These are phyloP conservation scores for Agrochola lychnidis DNA, from an alignment of 2,888 invertebrate species.

Conservation along the genomic window DNA sequence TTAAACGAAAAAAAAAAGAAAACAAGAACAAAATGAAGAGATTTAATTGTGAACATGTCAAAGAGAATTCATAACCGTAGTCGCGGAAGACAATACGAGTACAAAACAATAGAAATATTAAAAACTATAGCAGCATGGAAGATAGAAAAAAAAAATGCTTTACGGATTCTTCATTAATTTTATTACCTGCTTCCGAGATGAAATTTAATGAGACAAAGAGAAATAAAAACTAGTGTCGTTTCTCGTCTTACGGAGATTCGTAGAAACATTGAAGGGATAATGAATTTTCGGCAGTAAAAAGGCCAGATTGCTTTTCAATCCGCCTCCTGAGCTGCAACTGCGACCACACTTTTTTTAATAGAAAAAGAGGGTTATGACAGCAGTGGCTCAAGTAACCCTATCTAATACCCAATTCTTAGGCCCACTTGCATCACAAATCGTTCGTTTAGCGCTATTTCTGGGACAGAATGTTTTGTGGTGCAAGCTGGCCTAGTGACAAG, in stretches of 20 bases:
- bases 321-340: not conserved
- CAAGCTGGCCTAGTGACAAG: not conserved
- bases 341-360: not conserved
- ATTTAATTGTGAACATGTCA: not conserved
- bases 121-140: not conserved
- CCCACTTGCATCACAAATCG: not conserved
- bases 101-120: conserved; percentile 1
- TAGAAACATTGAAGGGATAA: conserved; percentile 10
- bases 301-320: conserved; percentile 32
- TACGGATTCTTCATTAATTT: conserved; percentile 5
- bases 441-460: not conserved
- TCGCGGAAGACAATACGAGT: not conserved
- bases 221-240: conserved; percentile 14
- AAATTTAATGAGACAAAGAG: conserved; percentile 17
- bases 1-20: not conserved
- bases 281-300: conserved; percentile 20
- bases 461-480: not conserved
- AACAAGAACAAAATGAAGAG: not conserved
- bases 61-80: not conserved
- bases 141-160: conserved; percentile 4
- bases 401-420: not conserved
- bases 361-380: not conserved
- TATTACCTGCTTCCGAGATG: conserved; percentile 11
- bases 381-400: not conserved
- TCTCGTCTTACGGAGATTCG: conserved; percentile 10